phyloP scores from a whole-genome alignment of 2,888 invertebrate species.

The Diarsia rubi region DNA sequence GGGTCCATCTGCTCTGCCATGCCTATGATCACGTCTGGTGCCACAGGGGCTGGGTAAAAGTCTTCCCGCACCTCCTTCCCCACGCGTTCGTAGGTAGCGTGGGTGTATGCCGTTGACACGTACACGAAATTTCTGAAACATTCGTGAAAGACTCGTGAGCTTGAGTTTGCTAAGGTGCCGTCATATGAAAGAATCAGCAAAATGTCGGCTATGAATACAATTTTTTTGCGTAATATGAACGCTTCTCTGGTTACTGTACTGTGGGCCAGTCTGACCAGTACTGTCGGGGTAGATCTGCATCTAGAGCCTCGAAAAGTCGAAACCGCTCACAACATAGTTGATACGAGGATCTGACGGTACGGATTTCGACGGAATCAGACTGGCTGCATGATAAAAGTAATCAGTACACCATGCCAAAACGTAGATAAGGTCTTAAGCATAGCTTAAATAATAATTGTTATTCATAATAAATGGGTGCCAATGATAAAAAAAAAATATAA shows the following conservation, averaged over 20 bases:
- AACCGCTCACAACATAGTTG: neutral
- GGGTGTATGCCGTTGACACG: slow-evolving; percentile 79
- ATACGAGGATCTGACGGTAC: neutral
- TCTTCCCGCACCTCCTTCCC: slow-evolving; percentile 59
- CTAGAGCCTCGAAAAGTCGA: neutral
- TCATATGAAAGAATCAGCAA: neutral
- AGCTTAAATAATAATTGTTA: neutral
- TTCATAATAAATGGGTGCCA: neutral
- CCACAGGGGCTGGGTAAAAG: slow-evolving; percentile 64
- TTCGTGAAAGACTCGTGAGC: neutral
- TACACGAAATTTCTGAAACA: slow-evolving; percentile 62
- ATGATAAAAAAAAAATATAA: neutral
- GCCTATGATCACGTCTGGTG: slow-evolving; percentile 63
- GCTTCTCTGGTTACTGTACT: neutral
- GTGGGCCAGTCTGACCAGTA: too few relatives aligned
- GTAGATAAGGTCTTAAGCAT: neutral
- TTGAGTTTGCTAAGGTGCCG: neutral
- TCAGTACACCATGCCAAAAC: neutral
- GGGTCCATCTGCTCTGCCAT: slow-evolving; percentile 66
- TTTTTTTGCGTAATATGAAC: neutral
- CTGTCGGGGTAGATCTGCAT: too few relatives aligned
- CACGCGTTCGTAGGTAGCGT: slow-evolving; percentile 76
- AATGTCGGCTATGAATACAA: neutral
- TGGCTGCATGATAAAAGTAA: neutral
- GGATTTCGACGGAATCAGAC: neutral